A percentile compares a stretch with the other conserved stretches of the same genome.
These are phyloP conservation scores for Melipona quadrifasciata DNA, from an alignment of 1,140 invertebrate genomes.

Conservation along the genomic window DNA sequence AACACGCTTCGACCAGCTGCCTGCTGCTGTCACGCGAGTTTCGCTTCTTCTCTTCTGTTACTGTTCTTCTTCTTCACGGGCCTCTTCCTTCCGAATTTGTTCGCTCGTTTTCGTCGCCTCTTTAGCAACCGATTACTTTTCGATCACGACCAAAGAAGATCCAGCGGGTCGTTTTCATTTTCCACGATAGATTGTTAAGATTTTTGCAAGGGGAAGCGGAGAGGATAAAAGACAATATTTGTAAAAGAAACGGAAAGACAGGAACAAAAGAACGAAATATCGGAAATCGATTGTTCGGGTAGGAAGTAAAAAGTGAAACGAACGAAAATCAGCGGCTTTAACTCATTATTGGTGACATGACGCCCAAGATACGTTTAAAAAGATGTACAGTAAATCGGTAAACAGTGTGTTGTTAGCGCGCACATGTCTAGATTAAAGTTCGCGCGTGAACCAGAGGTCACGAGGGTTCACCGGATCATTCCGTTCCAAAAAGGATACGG, in stretches of 20 bases:
- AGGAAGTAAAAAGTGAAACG: not conserved
- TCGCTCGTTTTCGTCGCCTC: not conserved
- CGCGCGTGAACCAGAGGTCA: constrained; percentile 55
- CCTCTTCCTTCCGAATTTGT: not conserved
- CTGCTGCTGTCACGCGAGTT: constrained; percentile 43
- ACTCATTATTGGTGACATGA: constrained; percentile 38
- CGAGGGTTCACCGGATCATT: constrained; percentile 50
- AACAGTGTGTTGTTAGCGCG: constrained; percentile 20
- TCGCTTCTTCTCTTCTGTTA: constrained; percentile 22
- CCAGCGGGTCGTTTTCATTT: not conserved
- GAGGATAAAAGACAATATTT: not conserved
- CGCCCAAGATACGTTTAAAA: constrained; percentile 8
- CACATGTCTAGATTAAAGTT: constrained; percentile 43
- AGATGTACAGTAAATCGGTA: constrained; percentile 42
- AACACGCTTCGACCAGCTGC: constrained; percentile 20
- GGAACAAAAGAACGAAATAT: not conserved
- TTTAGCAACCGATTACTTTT: not conserved
- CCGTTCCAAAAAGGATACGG: constrained; percentile 15
- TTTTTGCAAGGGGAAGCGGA: too few species aligned
- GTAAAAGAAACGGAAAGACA: not conserved
- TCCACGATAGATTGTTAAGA: not conserved
- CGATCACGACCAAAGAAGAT: too few species aligned
- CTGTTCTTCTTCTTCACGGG: constrained; percentile 29
- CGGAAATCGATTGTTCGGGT: not conserved
- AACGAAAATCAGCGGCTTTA: not conserved